Evolutionary conservation across 92 coral and sea anemone genomes (phyloP), one percentile per base, ranked within the genome.

Genomic region (Porites evermanni): DNA sequence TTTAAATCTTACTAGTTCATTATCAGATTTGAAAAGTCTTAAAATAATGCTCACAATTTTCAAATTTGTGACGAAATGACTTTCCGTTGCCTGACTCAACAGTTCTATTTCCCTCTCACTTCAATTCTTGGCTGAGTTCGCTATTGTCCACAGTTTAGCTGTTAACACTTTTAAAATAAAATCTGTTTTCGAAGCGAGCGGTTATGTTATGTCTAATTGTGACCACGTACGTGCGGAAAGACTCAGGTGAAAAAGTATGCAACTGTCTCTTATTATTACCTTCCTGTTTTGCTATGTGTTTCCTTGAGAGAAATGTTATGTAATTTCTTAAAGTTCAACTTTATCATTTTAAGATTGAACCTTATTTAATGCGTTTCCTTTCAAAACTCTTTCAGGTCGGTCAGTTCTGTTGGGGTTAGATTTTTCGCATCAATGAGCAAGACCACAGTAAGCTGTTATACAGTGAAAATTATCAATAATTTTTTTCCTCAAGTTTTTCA

Each of bases 381-480:
- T 38, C 47, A 38, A 4, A 4, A 29, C 32, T 29, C 32, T 56
- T 56, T 56, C 61, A 56, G 12, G 61, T 56, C 47, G 47, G 47
- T 38, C 47, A 38, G 47, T 38, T 56, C 12, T 14, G 12, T 56
- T 56, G 61, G 2, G 13, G 12, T 63, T 1, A 16, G 6, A 2
- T 73, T 73, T 58, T 59, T 76, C 80, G 80, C 80, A 56, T 76
- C 80, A 76, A 18, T 29, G 11, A 76, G 67, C 80, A 76, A 76
- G 24, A 14, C 19, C 52, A 9, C 80, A 24, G 6, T 56, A 4
- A 63, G 18, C 64, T 4, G 64, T 38, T 38, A 38, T 38, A 59
- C 64, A n/a, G 67, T 16, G 20, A n/a, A 16, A 16, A 16, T 63
- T 16, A 63, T 14, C 13, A 3, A 16, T 17, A n/a, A 6, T n/a